Conservation (phyloP, 1,140 invertebrate genomes). For the Habropoda laboriosa region DNA sequence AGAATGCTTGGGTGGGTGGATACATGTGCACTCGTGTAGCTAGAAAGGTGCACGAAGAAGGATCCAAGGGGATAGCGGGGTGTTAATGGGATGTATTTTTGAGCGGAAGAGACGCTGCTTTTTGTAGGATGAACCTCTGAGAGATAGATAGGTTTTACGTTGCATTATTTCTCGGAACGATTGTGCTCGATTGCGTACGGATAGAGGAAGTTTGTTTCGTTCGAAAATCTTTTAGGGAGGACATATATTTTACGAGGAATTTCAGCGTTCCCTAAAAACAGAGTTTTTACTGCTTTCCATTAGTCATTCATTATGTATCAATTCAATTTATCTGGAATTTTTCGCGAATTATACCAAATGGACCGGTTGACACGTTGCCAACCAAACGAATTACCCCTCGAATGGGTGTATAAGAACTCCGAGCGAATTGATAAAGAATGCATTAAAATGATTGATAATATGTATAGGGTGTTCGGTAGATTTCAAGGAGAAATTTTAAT, state of each 20-base stretch:
- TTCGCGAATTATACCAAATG: not conserved
- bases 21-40: not conserved
- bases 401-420: too few species aligned
- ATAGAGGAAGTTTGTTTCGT: not conserved
- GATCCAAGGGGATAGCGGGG: conserved; percentile 5
- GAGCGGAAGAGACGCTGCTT: not conserved
- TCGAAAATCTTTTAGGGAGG: not conserved
- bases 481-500: too few species aligned
- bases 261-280: too few species aligned
- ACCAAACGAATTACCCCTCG: too few species aligned
- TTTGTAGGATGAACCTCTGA: not conserved
- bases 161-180: not conserved
- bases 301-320: not conserved
- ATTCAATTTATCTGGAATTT: too few species aligned
- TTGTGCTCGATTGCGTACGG: not conserved
- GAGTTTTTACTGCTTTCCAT: too few species aligned
- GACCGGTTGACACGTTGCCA: not conserved
- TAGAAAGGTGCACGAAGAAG: not conserved
- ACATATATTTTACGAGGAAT: too few species aligned
- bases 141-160: not conserved
- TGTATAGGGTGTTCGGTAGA: too few species aligned
- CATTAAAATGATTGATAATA: too few species aligned
- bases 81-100: conserved; percentile 39
- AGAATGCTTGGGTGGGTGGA: not conserved
- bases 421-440: too few species aligned